These are phyloP conservation scores for Tinea trinotella DNA, from an alignment of 2,888 invertebrate species.

Conservation along the genomic window DNA sequence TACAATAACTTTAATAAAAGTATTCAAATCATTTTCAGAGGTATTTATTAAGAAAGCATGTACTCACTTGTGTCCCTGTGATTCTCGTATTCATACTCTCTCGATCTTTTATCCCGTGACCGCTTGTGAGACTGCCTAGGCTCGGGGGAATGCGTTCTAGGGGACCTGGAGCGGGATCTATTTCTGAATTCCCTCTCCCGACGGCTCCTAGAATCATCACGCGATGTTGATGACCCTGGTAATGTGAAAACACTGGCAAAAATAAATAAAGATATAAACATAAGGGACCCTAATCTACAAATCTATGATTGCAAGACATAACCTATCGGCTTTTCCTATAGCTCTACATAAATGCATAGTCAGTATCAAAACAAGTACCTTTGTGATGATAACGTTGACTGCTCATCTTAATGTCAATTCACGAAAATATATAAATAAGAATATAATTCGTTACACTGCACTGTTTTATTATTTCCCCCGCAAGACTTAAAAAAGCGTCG, in stretches of 20 bases:
- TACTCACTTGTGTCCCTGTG: not conserved
- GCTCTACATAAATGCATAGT: not conserved
- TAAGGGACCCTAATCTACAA: slow-evolving; percentile 19
- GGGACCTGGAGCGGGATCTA: slow-evolving; percentile 42
- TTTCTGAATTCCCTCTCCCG: slow-evolving; percentile 31
- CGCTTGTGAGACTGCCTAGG: not conserved
- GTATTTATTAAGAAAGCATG: not conserved
- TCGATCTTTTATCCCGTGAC: not conserved
- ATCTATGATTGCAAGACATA: not conserved
- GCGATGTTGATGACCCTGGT: slow-evolving; percentile 77
- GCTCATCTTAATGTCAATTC: slow-evolving; percentile 45
- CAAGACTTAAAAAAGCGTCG: not conserved
- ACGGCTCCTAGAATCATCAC: slow-evolving; percentile 66
- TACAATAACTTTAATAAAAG: too few relatives aligned
- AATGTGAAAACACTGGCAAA: slow-evolving; percentile 85
- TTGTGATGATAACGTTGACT: slow-evolving; percentile 41
- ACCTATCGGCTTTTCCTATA: not conserved
- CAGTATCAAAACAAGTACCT: slow-evolving; percentile 32
- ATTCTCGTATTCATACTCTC: not conserved
- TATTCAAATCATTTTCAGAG: too few relatives aligned
- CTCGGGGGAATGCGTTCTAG: slow-evolving; percentile 27
- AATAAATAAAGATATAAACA: slow-evolving; percentile 50
- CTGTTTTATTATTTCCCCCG: too few relatives aligned
- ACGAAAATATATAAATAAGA: too few relatives aligned
- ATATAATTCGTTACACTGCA: too few relatives aligned